Conservation (phyloP, 1,140 invertebrate genomes). For the Aphelinus certus region DNA sequence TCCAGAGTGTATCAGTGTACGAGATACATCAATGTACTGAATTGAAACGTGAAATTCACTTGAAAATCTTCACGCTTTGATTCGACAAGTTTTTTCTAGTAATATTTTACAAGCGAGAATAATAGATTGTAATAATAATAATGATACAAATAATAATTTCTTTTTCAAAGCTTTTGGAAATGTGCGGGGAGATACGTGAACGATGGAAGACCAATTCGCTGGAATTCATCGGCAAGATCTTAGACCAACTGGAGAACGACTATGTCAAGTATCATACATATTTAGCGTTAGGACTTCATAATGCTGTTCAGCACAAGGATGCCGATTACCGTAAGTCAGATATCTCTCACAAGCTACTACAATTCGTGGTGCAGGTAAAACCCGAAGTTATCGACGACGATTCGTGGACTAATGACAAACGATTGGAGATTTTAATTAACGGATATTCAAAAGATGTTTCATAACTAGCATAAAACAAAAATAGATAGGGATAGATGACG, state of each 20-base stretch:
- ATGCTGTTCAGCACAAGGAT: slow-evolving; percentile 59
- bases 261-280: slow-evolving; percentile 62
- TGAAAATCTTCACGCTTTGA: no score
- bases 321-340: slow-evolving; percentile 61
- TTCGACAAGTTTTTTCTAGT: no score
- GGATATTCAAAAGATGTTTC: no score
- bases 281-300: slow-evolving; percentile 59
- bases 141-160: background rate
- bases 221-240: slow-evolving; percentile 45
- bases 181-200: slow-evolving; percentile 57
- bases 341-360: slow-evolving; percentile 4
- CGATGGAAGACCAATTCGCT: slow-evolving; percentile 56
- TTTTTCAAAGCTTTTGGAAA: slow-evolving; percentile 54
- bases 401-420: background rate
- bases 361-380: slow-evolving; percentile 3
- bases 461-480: no score
- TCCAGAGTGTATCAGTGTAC: no score
- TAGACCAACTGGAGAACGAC: slow-evolving; percentile 57
- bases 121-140: no score
- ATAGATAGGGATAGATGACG: no score
- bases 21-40: no score
- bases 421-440: background rate
- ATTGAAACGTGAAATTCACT: no score
- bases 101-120: no score
- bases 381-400: background rate